Base-by-base conservation (phyloP, 2,888 invertebrate species). In the Tetropium fuscum region DNA sequence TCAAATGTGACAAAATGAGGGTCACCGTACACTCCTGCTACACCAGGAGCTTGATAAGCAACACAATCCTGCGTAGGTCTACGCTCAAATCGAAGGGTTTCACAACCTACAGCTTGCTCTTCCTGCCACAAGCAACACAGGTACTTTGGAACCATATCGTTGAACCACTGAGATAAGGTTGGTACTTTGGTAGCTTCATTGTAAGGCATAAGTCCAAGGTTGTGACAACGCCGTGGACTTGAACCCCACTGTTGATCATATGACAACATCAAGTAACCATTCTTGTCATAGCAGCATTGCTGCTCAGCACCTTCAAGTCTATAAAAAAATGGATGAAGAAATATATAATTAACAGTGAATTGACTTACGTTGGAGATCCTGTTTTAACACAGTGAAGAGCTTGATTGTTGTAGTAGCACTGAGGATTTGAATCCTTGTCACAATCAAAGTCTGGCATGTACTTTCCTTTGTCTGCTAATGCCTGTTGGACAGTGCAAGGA, bases 181-280 rank as follows among this genome's bases (percentile, higher is more conserved):
- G 98, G 98, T 61, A 93, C 93, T 84, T 97, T 96, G 78, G 94
- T 95, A 34, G 95, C 94, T 79, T 97, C 96, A 77, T 94, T 93
- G 89, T 96, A 98, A 1, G 98, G 98, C 64, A 94, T 87, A 70
- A 91, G 92, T 18, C 97, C 97, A 49, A 96, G 87, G 78, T 97
- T 95, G 78, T 97, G 95, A 1, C 93, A 92, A 48, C 95, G 85
- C 45, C 89, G 87, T 0, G 94, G 94, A 45, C 90, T 84, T 0
- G 97, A 97, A 1, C 97, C 97, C 91, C 95, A 95, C 85, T 93
- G 93, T 75, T 97, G 95, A 81, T 98, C 98, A 70, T 95, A 95
- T 0, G 97, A 94, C 81, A 97, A 84, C 93, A 97, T 94, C 15
- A 99, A 85, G 81, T 89, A 94, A 1, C 92, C 90, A 71, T 94